Conservation (phyloP, 2,888 invertebrate species). For the Neocrepidodera transversa region DNA sequence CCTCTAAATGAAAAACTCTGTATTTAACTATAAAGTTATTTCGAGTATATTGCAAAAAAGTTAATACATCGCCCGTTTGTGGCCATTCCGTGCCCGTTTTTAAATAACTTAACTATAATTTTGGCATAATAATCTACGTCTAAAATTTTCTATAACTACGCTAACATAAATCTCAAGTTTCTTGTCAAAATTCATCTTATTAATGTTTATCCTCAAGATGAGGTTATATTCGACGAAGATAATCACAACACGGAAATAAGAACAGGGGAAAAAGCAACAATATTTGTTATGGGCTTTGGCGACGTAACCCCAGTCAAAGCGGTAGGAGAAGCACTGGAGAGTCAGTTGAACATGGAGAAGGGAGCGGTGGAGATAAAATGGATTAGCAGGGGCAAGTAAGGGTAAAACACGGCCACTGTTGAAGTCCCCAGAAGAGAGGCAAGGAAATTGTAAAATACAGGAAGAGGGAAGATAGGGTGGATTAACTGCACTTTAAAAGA, state of each 20-base stretch:
- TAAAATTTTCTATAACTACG: too few relatives aligned
- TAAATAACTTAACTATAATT: too few relatives aligned
- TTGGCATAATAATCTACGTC: too few relatives aligned
- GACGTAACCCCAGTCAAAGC: not conserved
- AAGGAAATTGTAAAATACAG: not conserved
- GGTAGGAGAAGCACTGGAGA: not conserved
- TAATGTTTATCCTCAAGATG: too few relatives aligned
- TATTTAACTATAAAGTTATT: too few relatives aligned
- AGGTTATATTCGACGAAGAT: too few relatives aligned
- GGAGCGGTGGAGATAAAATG: not conserved
- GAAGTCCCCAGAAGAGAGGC: not conserved
- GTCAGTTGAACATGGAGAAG: not conserved
- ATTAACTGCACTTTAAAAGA: slow-evolving; percentile 17
- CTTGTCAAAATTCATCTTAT: too few relatives aligned
- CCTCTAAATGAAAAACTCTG: too few relatives aligned
- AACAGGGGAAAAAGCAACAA: not conserved
- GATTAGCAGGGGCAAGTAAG: not conserved
- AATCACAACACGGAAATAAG: not conserved
- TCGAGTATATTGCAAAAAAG: too few relatives aligned
- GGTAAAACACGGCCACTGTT: slow-evolving; percentile 13
- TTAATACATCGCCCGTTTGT: too few relatives aligned
- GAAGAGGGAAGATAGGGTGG: slow-evolving; percentile 19
- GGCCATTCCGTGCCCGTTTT: too few relatives aligned
- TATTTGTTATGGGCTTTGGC: not conserved
- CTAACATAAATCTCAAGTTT: too few relatives aligned